Conservation (phyloP, 2,888 invertebrate species). For the Zeuzera pyrina region DNA sequence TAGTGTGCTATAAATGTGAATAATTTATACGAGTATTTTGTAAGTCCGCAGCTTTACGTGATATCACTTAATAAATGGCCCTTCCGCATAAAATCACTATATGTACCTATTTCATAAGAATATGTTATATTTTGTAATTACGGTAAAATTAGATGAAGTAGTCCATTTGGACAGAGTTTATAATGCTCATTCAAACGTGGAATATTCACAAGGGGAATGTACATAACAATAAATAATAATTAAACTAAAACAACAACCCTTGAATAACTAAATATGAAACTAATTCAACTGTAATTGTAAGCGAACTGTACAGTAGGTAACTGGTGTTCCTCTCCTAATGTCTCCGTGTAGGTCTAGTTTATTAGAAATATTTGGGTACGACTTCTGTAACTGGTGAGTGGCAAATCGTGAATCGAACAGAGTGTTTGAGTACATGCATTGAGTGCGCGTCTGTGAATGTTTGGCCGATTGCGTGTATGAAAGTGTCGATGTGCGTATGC, state of each 20-base stretch:
- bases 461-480: conserved; percentile 17
- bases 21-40: conserved; percentile 72
- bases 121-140: conserved; percentile 64
- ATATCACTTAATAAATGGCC: conserved; percentile 58
- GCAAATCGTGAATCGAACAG: neutral
- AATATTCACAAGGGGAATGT: conserved; percentile 48
- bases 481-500: conserved; percentile 8
- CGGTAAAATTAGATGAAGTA: conserved; percentile 35
- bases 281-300: conserved; percentile 41
- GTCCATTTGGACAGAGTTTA: conserved; percentile 57
- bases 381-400: conserved; percentile 43
- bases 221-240: conserved; percentile 53
- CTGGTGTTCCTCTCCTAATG: conserved; percentile 68
- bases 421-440: neutral
- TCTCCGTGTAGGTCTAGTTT: conserved; percentile 62
- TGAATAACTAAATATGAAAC: conserved; percentile 47
- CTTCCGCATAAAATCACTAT: conserved; percentile 52
- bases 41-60: conserved; percentile 72
- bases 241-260: conserved; percentile 40
- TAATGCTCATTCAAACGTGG: conserved; percentile 59
- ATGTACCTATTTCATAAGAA: conserved; percentile 27
- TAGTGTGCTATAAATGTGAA: conserved; percentile 73
- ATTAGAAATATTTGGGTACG: conserved; percentile 34
- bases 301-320: conserved; percentile 66
- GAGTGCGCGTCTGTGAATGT: conserved; percentile 19